These are phyloP conservation scores for Hoplias malabaricus DNA, from an alignment of 2,113 vertebrate species.

Conservation along the genomic window DNA sequence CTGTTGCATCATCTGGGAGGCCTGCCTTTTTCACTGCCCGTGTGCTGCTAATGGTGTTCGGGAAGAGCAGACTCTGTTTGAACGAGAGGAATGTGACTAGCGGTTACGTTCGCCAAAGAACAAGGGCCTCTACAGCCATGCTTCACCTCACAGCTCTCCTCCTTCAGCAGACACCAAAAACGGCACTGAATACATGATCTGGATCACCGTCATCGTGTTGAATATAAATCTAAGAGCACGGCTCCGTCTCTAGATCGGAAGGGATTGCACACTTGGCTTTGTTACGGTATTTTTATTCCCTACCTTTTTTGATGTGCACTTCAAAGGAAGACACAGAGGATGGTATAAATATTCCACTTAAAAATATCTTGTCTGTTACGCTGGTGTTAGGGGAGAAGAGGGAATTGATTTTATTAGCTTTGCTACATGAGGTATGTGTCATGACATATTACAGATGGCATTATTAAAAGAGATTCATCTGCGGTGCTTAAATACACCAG, in stretches of 20 bases:
- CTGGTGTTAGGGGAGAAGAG: not conserved
- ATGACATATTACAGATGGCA: not conserved
- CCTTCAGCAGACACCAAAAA: not conserved
- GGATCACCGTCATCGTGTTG: not conserved
- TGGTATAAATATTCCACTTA: not conserved
- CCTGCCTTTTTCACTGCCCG: not conserved
- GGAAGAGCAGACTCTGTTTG: not conserved
- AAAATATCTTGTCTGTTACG: not conserved
- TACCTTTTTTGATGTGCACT: conserved; percentile 26
- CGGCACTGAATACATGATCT: not conserved
- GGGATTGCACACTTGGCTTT: not conserved
- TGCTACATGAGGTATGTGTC: not conserved
- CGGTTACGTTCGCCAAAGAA: not conserved
- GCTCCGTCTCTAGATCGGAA: not conserved
- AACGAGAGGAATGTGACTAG: not conserved
- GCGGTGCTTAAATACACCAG: not conserved
- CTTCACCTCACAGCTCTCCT: not conserved
- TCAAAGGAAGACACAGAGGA: conserved; percentile 46
- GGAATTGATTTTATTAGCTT: not conserved
- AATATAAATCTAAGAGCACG: not conserved
- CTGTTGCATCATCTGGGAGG: not conserved
- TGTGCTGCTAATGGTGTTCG: not conserved
- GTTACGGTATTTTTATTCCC: not conserved
- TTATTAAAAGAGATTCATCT: not conserved
- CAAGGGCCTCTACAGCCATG: not conserved